Evolutionary conservation across 2,888 invertebrate genomes (phyloP).

Genomic region (Nowickia ferox): DNA sequence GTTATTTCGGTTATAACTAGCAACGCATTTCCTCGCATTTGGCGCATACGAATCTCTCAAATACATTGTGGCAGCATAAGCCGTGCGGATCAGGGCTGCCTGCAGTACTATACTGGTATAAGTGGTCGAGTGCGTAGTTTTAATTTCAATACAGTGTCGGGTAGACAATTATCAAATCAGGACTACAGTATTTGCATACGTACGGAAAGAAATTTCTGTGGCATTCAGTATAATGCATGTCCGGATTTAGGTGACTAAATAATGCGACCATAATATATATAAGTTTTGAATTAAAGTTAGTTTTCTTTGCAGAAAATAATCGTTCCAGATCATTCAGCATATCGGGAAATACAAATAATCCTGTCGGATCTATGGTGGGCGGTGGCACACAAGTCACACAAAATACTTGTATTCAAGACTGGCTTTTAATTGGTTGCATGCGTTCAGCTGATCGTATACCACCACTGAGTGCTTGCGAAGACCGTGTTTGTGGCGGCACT

Average conservation of each 20-base stretch:
- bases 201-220: slow-evolving; percentile 93
- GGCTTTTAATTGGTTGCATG: slow-evolving; percentile 91
- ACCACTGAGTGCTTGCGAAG: slow-evolving; percentile 88
- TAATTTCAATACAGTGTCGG: slow-evolving; percentile 90
- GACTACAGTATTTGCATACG: slow-evolving; percentile 94
- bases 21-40: slow-evolving; percentile 89
- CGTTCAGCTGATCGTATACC: slow-evolving; percentile 82
- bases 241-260: slow-evolving; percentile 85
- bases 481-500: slow-evolving; percentile 92
- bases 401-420: slow-evolving; percentile 90
- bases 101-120: slow-evolving; percentile 85
- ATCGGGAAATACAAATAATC: slow-evolving; percentile 89
- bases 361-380: slow-evolving; percentile 88
- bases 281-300: background rate
- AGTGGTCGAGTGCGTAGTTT: slow-evolving; percentile 92
- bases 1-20: slow-evolving; percentile 92
- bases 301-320: slow-evolving; percentile 86
- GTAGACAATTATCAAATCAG: slow-evolving; percentile 92
- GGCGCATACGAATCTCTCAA: slow-evolving; percentile 92
- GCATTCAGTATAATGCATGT: slow-evolving; percentile 92
- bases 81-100: slow-evolving; percentile 84
- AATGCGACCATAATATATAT: slow-evolving; percentile 53
- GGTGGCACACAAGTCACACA: slow-evolving; percentile 86
- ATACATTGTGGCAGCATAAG: slow-evolving; percentile 90
- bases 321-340: slow-evolving; percentile 90